A percentile compares a stretch with the other conserved stretches of the same genome.
Conservation (phyloP, 2,113 vertebrate species). For the Pao palembangensis region DNA sequence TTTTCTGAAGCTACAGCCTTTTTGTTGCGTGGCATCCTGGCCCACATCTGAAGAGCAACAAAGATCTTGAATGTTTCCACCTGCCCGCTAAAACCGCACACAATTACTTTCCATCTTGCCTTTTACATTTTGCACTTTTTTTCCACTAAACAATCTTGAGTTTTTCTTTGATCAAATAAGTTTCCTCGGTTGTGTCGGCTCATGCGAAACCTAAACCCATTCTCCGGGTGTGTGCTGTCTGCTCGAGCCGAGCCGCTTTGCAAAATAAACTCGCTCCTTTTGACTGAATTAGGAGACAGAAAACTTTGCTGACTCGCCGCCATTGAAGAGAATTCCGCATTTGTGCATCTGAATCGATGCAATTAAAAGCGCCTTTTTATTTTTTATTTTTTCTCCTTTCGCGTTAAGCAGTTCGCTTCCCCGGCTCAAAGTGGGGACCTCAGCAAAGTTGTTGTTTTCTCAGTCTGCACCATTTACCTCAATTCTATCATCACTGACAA, state of each 20-base stretch:
- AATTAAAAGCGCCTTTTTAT: constrained; percentile 76
- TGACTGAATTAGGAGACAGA: constrained; percentile 72
- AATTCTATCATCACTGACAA: constrained; percentile 80
- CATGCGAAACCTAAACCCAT: constrained; percentile 70
- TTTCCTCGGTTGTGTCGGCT: constrained; percentile 73
- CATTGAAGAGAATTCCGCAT: constrained; percentile 75
- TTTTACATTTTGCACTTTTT: constrained; percentile 69
- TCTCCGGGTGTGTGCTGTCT: constrained; percentile 67
- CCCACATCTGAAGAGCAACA: neutral
- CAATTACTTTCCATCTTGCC: constrained; percentile 36
- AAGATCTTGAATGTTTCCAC: neutral
- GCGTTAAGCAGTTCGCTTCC: constrained; percentile 69
- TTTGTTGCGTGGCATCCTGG: constrained; percentile 22
- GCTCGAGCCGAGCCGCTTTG: constrained; percentile 63
- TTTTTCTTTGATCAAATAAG: constrained; percentile 65
- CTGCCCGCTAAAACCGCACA: constrained; percentile 43
- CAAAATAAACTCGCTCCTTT: constrained; percentile 71
- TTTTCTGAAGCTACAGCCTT: too few relatives aligned
- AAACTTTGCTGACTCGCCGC: constrained; percentile 74
- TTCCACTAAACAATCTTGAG: constrained; percentile 71
- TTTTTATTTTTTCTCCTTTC: neutral
- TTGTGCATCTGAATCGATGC: constrained; percentile 80
- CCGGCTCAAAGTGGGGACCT: constrained; percentile 77
- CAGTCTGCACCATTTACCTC: constrained; percentile 74
- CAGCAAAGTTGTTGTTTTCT: constrained; percentile 81